phyloP scores from a whole-genome alignment of 2,888 invertebrate species.

The Hoplodrina ambigua region DNA sequence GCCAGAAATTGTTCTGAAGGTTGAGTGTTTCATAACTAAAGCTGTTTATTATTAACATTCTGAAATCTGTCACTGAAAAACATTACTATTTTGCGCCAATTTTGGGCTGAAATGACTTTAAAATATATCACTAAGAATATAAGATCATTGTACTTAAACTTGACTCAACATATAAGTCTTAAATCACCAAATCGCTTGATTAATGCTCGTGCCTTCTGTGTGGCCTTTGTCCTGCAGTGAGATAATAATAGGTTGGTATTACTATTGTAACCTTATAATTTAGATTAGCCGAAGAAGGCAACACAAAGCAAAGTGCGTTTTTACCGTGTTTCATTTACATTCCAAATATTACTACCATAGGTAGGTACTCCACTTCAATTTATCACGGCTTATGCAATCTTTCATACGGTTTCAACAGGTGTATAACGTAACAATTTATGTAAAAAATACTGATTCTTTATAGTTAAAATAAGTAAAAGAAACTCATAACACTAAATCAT shows the following conservation, averaged over 20 bases:
- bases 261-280: too few species aligned
- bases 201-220: too few species aligned
- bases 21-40: conserved; percentile 30
- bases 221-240: too few species aligned
- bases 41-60: conserved; percentile 7
- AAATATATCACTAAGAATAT: too few species aligned
- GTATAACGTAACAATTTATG: not conserved
- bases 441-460: not conserved
- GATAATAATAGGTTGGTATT: too few species aligned
- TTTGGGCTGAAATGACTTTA: not conserved
- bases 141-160: not conserved
- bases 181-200: too few species aligned
- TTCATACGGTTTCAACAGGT: conserved; percentile 14
- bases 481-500: too few species aligned
- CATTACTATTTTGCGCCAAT: not conserved
- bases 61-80: conserved; percentile 10
- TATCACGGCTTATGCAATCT: conserved; percentile 29
- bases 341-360: not conserved
- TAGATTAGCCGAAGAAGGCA: too few species aligned
- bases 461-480: not conserved
- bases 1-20: conserved; percentile 45
- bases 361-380: not conserved
- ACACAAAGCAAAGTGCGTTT: not conserved
- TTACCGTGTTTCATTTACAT: not conserved
- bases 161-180: too few species aligned